phyloP scores from a whole-genome alignment of 1,140 invertebrate species.

The Bombus superbus region DNA sequence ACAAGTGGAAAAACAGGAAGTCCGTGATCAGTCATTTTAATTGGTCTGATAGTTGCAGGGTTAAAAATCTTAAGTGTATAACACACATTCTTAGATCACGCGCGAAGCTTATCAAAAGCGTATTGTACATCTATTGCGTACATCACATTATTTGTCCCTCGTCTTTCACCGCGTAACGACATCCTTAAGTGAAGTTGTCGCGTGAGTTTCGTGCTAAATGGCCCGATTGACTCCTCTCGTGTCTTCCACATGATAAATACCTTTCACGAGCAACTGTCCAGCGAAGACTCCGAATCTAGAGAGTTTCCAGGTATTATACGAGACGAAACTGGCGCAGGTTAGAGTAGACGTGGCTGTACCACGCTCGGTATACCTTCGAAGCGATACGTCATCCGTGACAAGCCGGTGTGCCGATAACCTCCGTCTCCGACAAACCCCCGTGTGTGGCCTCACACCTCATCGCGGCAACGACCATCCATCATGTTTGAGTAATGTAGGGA shows the following conservation, averaged over 20 bases:
- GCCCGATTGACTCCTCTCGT: constrained; percentile 57
- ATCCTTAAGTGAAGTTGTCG: not conserved
- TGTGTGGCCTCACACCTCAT: constrained; percentile 69
- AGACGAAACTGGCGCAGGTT: constrained; percentile 53
- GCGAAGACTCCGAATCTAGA: constrained; percentile 31
- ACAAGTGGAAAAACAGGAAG: too few relatives aligned
- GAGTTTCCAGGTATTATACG: constrained; percentile 59
- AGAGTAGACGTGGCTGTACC: constrained; percentile 53
- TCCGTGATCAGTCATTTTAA: too few relatives aligned
- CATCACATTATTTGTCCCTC: not conserved
- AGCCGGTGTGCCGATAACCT: constrained; percentile 66
- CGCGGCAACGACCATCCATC: constrained; percentile 74
- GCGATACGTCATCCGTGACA: constrained; percentile 73
- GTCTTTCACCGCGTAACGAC: not conserved
- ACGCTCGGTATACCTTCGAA: constrained; percentile 55
- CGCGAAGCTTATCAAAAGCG: too few relatives aligned
- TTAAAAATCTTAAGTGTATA: too few relatives aligned
- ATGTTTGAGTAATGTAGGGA: constrained; percentile 78
- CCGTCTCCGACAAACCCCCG: constrained; percentile 62
- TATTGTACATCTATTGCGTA: too few relatives aligned
- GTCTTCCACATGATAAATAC: constrained; percentile 58
- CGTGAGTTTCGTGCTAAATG: constrained; percentile 21
- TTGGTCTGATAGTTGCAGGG: too few relatives aligned
- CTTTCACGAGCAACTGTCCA: constrained; percentile 62
- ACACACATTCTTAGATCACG: too few relatives aligned